Evolutionary conservation across 2,888 invertebrate species (phyloP), one percentile per base, ranked within the genome.

Genomic region (Slavum lentiscoides): DNA sequence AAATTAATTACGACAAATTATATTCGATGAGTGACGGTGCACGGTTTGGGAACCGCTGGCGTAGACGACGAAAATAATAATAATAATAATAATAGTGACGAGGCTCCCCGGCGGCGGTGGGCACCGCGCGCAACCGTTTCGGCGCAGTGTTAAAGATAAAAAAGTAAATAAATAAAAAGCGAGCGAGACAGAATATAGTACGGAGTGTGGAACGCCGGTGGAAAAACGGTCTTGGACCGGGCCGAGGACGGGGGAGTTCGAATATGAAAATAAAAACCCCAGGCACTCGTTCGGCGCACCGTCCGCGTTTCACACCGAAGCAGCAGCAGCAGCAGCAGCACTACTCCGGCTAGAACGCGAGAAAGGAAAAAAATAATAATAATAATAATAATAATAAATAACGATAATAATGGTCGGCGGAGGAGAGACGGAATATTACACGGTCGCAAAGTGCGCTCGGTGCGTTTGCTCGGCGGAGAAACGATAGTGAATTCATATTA

Each of bases 251-350:
- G 4, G 4, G 30, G 30, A 30, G 43, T 70, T 53, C 55, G 55
- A 80, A 70, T 80, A 80, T 72, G 64, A 80, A 69, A 77, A 77
- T 70, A 80, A 77, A 19, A 80, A 80, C 80, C 77, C 77, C 64
- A 64, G 77, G 70, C 80, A 72, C 80, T 80, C 80, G 70, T 80
- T 80, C 55, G 55, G 0, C 55, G 6, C 55, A 0, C 6, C 55
- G 19, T 17, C 19, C 19, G 11, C 55, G 6, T 19, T 19, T 55
- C 55, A 19, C 55, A 6, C 55, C 6, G 55, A 0, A 43, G 9
- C 43, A n/a, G n/a, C n/a, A n/a, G n/a, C n/a, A n/a, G n/a, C n/a
- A n/a, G n/a, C n/a, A n/a, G n/a, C n/a, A n/a, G n/a, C n/a, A n/a
- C n/a, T n/a, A n/a, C n/a, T n/a, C n/a, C n/a, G n/a, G n/a, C n/a